Evolutionary conservation across 1,140 invertebrate genomes (phyloP), one percentile per base, ranked within the genome.

Genomic region (Dufourea novaeangliae): DNA sequence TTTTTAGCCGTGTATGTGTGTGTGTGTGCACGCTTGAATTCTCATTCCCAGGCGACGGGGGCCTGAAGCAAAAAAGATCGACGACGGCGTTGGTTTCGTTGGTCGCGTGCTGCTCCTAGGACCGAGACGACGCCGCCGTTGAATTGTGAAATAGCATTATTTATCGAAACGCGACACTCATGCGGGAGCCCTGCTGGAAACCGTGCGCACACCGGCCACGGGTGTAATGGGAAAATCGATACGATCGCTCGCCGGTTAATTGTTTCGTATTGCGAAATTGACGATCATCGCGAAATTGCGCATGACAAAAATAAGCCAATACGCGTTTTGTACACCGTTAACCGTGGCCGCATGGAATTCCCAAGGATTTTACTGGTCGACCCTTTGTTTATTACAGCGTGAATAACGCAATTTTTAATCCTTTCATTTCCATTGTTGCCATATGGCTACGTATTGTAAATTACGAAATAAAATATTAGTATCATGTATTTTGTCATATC

Each of bases 171-270:
- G 7, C 22, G 54, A 59, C 52, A 57, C 73, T 57, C 32, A 46
- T 27, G 29, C 52, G 17, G 52, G 17, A 34, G 32, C 6, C 1
- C 39, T 22, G 37, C 59, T 68, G 41, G 34, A 46, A 29, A 44
- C 10, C 14, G 37, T n/a, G 1, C 64, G 22, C 41, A 27, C 46
- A 20, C 6, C 46, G 29, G n/a, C n/a, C 17, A n/a, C 14, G 37
- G 27, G n/a, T n/a, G n/a, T 57, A 75, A 59, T 68, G 39, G n/a
- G 25, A 69, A n/a, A 37, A 76, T 76, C 73, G 44, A 76, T 76
- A 69, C 17, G 17, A 63, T 73, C 34, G 34, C 59, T n/a, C n/a
- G 37, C 2, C 59, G 14, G 6, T 20, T 54, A 76, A 76, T 76
- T 76, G 67, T 68, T 50, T 68, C 72, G 50, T 12, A 67, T 75